Percentiles rank a stretch among this genome's conserved stretches.
phyloP scores from a whole-genome alignment of 2,797 vertebrate genomes.

The Gila robusta region DNA sequence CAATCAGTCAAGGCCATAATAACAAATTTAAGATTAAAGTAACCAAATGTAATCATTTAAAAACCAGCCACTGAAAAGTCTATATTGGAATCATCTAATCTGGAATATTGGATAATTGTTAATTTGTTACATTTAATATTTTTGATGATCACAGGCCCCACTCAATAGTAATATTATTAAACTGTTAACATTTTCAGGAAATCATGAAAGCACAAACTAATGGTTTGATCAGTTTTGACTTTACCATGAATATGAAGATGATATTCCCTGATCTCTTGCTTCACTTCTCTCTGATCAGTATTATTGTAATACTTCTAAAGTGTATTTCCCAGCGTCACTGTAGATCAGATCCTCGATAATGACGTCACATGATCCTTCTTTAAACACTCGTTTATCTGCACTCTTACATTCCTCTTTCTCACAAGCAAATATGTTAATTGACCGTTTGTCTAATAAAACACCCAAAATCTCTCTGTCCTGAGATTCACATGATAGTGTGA shows the following conservation, averaged over 20 bases:
- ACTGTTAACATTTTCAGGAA: no score
- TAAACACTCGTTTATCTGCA: background rate
- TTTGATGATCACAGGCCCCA: no score
- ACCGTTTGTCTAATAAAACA: background rate
- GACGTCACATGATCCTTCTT: background rate
- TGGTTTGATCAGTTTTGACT: background rate
- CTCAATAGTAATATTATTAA: no score
- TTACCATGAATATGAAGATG: background rate
- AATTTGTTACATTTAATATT: no score
- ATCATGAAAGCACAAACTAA: background rate
- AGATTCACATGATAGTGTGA: background rate
- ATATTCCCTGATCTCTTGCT: background rate
- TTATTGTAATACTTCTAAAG: background rate
- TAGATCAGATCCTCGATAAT: accelerated
- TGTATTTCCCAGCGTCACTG: background rate
- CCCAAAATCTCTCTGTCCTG: background rate
- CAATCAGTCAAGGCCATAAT: background rate
- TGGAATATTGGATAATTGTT: no score
- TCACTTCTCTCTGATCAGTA: accelerated
- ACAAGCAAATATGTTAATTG: background rate
- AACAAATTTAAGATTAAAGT: background rate
- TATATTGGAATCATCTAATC: background rate
- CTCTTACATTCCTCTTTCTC: background rate
- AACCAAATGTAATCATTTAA: background rate
- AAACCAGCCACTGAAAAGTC: background rate